Percentiles rank a stretch among this genome's conserved stretches.
Conservation (phyloP, 2,797 vertebrate species). For the Microtus obscurus region DNA sequence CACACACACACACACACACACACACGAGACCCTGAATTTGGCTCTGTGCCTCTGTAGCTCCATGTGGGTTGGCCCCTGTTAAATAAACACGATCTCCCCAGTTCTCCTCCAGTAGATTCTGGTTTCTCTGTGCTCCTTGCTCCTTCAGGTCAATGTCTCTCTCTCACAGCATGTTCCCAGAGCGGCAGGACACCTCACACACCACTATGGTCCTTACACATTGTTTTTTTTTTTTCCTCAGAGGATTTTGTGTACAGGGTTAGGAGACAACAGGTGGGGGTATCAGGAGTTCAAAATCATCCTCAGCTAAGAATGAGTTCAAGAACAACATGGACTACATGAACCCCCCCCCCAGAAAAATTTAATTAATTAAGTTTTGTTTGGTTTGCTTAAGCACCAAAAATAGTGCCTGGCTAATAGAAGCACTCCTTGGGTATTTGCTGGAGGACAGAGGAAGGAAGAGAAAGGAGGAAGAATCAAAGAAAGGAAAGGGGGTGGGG, state of each 20-base stretch:
- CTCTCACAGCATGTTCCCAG: not conserved
- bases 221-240: not conserved
- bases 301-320: not conserved
- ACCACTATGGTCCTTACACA: not conserved
- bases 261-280: not conserved
- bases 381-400: constrained; percentile 6
- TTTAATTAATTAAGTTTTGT: not conserved
- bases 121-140: not conserved
- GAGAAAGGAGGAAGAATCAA: not conserved
- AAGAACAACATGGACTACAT: not conserved
- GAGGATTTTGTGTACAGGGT: not conserved
- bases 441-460: not conserved
- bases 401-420: not conserved
- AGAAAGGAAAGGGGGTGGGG: not conserved
- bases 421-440: not conserved
- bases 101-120: not conserved
- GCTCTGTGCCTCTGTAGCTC: not conserved
- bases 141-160: not conserved
- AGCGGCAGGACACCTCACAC: not conserved
- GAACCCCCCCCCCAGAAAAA: not conserved
- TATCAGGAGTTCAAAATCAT: not conserved
- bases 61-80: not conserved
- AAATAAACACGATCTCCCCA: not conserved
- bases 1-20: not conserved
- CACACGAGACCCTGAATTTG: not conserved